Base-by-base conservation (phyloP, 2,113 vertebrate genomes). In the Cyphomyrus discorhynchus region DNA sequence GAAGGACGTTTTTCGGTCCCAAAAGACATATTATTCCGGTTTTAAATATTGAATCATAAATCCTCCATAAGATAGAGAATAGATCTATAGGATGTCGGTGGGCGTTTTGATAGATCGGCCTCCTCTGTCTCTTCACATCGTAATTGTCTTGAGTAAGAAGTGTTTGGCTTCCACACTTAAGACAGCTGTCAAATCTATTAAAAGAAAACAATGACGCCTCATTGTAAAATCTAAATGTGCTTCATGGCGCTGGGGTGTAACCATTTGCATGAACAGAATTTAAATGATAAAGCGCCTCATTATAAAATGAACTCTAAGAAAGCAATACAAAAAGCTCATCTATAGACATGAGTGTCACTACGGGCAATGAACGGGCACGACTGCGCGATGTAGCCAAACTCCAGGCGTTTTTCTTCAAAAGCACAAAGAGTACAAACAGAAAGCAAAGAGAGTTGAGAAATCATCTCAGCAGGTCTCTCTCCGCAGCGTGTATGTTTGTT, bases 171-270 rank as follows among this genome's bases (percentile, higher is more conserved):
- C 31, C 13, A 31, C 27, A 74, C 85, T 74, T 31, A 52, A 74
- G 42, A 86, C 82, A 90, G 62, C 58, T 90, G 84, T 87, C 58
- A 87, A 21, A 42, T 87, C 31, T 24, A 35, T 84, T 90, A 87
- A 74, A 90, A 53, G 84, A 47, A 53, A 21, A 31, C 47, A 87
- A 74, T 52, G 58, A 27, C 11, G 53, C 62, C 58, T 42, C 42
- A 74, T 77, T 74, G 45, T 89, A 47, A 19, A 86, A n/a, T 45
- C 52, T 62, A 50, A 86, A 56, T 87, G 62, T 87, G 85, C 89
- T 53, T 53, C 45, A 42, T 62, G 17, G 82, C 46, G 42, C 89
- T 74, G 45, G 42, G 11, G 85, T 24, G 70, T 39, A 87, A 87
- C 27, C 31, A 27, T 90, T 66, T 90, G 53, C 74, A 50, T 66